These are phyloP conservation scores for Pangasianodon hypophthalmus DNA, from an alignment of 2,113 vertebrate genomes.

Conservation along the genomic window DNA sequence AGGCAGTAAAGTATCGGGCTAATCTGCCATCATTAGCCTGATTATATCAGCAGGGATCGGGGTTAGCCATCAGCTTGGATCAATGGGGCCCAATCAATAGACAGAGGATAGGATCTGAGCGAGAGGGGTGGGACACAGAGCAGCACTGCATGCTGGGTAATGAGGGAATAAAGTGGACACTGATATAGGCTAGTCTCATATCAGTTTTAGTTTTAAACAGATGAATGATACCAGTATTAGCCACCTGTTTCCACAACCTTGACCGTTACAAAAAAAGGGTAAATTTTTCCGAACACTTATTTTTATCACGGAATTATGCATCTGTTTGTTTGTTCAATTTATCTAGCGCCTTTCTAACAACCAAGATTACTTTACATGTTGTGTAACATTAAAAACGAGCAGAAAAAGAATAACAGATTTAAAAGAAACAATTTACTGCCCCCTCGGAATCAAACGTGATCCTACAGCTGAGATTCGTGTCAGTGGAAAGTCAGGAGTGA, in stretches of 20 bases:
- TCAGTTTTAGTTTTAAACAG: not conserved
- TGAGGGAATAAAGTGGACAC: not conserved
- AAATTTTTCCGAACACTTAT: not conserved
- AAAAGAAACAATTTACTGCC: not conserved
- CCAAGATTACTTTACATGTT: not conserved
- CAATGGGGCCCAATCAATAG: conserved; percentile 81
- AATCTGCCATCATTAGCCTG: conserved; percentile 81
- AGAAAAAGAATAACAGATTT: not conserved
- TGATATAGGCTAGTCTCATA: not conserved
- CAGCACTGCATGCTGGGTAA: conserved; percentile 17
- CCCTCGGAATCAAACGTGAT: not conserved
- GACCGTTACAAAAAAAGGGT: not conserved
- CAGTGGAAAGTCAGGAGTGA: not conserved
- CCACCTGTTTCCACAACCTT: not conserved
- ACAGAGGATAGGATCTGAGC: conserved; percentile 65
- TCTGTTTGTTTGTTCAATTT: not conserved
- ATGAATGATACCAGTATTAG: not conserved
- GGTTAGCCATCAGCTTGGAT: conserved; percentile 74
- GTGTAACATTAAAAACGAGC: not conserved
- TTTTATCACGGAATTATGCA: no score
- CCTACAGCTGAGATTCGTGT: not conserved
- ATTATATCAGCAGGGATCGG: conserved; percentile 82
- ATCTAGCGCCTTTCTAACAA: not conserved
- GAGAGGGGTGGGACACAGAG: not conserved
- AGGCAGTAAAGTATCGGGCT: conserved; percentile 76